phyloP scores from a whole-genome alignment of 1,140 invertebrate species.

The Trichonephila inaurata region DNA sequence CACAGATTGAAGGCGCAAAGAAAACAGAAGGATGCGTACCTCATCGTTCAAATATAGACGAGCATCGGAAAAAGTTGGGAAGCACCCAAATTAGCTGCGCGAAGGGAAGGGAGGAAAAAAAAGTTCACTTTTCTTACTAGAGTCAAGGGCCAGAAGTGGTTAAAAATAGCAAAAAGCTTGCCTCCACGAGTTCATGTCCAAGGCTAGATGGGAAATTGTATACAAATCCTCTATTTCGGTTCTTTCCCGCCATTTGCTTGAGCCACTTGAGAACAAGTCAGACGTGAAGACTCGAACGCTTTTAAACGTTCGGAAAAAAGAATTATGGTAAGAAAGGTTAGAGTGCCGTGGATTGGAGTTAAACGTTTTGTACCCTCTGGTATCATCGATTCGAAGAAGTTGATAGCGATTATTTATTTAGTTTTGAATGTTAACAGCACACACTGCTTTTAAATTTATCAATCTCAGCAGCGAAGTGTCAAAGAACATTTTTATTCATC shows the following conservation, averaged over 20 bases:
- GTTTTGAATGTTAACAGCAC: too few relatives aligned
- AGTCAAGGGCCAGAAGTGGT: slow-evolving; percentile 49
- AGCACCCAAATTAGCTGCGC: slow-evolving; percentile 40
- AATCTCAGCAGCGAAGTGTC: too few relatives aligned
- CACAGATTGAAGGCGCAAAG: background rate
- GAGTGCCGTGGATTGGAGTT: too few relatives aligned
- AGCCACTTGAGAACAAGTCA: background rate
- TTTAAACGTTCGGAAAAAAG: too few relatives aligned
- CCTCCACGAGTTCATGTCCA: slow-evolving; percentile 33
- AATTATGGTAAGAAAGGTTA: too few relatives aligned
- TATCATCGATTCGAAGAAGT: too few relatives aligned
- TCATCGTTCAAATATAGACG: slow-evolving; percentile 75
- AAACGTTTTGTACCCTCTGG: too few relatives aligned
- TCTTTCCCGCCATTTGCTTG: background rate
- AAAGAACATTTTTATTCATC: too few relatives aligned
- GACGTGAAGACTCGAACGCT: too few relatives aligned
- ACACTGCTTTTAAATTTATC: too few relatives aligned
- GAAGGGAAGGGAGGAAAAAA: background rate
- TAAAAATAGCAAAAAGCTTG: slow-evolving; percentile 24
- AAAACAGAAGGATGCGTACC: slow-evolving; percentile 34
- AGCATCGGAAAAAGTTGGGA: slow-evolving; percentile 49
- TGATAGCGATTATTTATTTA: too few relatives aligned
- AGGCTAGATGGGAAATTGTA: slow-evolving; percentile 10
- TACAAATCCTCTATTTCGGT: slow-evolving; percentile 38
- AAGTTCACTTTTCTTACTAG: too few relatives aligned